A percentile compares a stretch with the other conserved stretches of the same genome.
Evolutionary conservation across 2,888 invertebrate species (phyloP).

Genomic region (Trichogramma evanescens): DNA sequence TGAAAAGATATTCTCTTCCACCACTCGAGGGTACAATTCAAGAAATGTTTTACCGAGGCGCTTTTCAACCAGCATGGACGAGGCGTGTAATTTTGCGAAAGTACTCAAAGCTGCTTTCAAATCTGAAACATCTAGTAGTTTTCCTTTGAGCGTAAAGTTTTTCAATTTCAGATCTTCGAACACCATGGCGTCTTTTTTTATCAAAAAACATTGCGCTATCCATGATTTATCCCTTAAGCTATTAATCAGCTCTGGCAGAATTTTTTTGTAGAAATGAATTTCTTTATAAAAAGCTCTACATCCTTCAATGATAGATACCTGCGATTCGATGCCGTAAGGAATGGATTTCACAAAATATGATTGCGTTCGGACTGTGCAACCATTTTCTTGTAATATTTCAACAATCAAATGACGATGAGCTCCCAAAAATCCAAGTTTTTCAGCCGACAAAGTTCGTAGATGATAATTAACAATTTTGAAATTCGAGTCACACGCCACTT

Average conservation of each 20-base stretch:
- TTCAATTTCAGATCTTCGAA: constrained; percentile 43
- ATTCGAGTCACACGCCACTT: constrained; percentile 14
- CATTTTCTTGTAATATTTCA: neutral
- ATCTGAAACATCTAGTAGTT: constrained; percentile 11
- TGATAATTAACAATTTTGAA: constrained; percentile 26
- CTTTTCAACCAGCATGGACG: constrained; percentile 32
- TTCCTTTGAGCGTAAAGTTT: constrained; percentile 32
- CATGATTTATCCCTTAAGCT: constrained; percentile 14
- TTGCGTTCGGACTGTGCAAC: neutral
- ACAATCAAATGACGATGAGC: constrained; percentile 30
- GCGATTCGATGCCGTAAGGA: neutral
- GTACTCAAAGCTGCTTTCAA: constrained; percentile 23
- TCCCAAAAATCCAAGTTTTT: constrained; percentile 37
- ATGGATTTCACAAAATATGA: constrained; percentile 3
- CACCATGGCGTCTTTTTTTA: constrained; percentile 38
- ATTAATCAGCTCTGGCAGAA: neutral
- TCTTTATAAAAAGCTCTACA: neutral
- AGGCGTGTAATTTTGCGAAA: constrained; percentile 34
- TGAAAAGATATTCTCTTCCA: neutral
- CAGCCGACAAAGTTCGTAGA: constrained; percentile 30
- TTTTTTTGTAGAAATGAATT: neutral
- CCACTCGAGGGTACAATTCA: neutral
- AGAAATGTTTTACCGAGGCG: constrained; percentile 10
- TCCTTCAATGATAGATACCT: neutral
- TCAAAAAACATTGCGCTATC: constrained; percentile 40